Base-by-base conservation (phyloP, 2,797 vertebrate species). In the Notamacropus eugenii region DNA sequence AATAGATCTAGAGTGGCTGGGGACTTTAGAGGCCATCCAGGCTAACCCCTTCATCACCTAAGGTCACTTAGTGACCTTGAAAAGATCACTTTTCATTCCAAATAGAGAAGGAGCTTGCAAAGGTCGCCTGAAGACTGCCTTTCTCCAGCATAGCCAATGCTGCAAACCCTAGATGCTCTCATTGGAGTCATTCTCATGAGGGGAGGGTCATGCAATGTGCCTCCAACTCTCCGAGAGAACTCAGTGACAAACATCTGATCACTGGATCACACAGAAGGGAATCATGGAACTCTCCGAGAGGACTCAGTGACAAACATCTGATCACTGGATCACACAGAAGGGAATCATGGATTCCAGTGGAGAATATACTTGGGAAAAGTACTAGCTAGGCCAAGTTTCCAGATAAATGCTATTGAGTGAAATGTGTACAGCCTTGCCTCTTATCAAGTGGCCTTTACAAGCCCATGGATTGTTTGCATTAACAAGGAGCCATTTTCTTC, bases 391-490 rank as follows among this genome's bases (percentile, higher is more conserved):
- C 74, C 40, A 82, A 82, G 74, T 82, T 82, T 82, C n/a, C 19
- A 46, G 67, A 82, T 40, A 82, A 40, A 40, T 0, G 19, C 67
- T 40, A 9, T 82, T 24, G 9, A 82, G 74, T 93, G 62, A 95
- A 97, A 93, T 93, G 95, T 96, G 57, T 95, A 95, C 90, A 55
- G 96, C 59, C 97, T 96, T 82, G 74, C n/a, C 67, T 62, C 55
- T 55, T 93, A 27, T 95, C 94, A 97, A 96, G 94, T 97, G 96
- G 96, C 94, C 94, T 92, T 97, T 95, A 97, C 91, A 97, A 97
- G 98, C 93, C 95, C 96, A 90, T 95, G 94, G 97, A 22, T 91
- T 98, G 91, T 19, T 94, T 98, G 97, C 96, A 94, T 98, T 96
- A 96, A 40, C 95, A 92, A 27, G 93, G 95, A 12, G 16, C 34